Evolutionary conservation across 2,113 vertebrate genomes (phyloP).

Genomic region (Misgurnus anguillicaudatus): DNA sequence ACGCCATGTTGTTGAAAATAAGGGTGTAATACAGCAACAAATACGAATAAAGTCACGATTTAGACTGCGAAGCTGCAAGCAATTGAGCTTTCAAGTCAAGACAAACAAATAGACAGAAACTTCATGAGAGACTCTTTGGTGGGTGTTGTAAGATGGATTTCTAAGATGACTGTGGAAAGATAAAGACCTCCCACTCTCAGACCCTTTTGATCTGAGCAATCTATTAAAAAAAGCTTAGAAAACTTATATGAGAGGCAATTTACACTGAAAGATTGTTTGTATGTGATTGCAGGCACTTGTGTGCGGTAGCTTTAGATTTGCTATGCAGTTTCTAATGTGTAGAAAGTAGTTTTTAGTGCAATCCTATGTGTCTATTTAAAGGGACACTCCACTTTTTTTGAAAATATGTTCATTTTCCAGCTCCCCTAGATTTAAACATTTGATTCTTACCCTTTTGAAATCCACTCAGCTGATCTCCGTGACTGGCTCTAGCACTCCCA

Average conservation of each 20-base stretch:
- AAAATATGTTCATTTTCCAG: no score
- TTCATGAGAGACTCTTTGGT: slow-evolving; percentile 11
- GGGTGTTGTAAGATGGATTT: slow-evolving; percentile 1
- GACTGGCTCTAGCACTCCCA: no score
- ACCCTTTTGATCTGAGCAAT: background rate
- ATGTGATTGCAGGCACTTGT: background rate
- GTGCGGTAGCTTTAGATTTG: no score
- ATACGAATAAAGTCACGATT: slow-evolving; percentile 27
- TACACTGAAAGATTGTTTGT: background rate
- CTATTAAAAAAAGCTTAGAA: background rate
- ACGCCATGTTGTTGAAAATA: background rate
- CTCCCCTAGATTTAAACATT: no score
- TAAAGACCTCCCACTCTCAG: background rate
- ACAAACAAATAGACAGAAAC: slow-evolving; percentile 30
- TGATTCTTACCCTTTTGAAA: no score
- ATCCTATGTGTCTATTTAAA: no score
- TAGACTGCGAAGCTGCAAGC: background rate
- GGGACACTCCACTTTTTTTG: no score
- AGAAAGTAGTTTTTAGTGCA: no score
- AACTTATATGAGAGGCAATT: background rate
- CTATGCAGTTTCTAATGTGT: no score
- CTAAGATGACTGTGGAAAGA: background rate
- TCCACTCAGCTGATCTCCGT: no score
- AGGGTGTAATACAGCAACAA: slow-evolving; percentile 5
- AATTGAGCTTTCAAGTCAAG: slow-evolving; percentile 25